Evolutionary conservation across 2,888 invertebrate genomes (phyloP).

Genomic region (Brassicogethes aeneus): DNA sequence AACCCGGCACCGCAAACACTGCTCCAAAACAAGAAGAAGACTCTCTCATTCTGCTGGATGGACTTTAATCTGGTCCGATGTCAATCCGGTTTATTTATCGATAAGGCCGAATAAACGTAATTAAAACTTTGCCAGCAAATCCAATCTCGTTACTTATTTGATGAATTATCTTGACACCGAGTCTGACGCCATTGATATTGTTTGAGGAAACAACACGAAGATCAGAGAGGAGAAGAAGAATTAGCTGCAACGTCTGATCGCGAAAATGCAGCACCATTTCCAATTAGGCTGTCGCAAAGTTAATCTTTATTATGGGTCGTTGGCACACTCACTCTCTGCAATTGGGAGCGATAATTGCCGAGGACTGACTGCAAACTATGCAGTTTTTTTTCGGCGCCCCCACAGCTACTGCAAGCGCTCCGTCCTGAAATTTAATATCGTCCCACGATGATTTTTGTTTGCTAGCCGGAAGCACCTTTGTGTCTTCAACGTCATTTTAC

Average conservation of each 20-base stretch:
- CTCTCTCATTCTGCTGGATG: no score
- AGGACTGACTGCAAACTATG: background rate
- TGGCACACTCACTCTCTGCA: background rate
- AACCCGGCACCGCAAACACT: no score
- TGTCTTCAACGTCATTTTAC: background rate
- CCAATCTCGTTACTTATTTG: background rate
- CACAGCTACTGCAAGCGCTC: no score
- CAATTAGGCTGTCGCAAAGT: background rate
- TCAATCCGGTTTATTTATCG: no score
- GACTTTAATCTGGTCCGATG: no score
- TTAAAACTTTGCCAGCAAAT: slow-evolving; percentile 1
- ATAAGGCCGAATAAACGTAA: slow-evolving; percentile 2
- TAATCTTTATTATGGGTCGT: background rate
- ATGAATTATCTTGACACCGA: background rate
- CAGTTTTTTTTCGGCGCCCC: background rate
- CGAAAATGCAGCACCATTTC: background rate
- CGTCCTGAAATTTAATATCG: background rate
- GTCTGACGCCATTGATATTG: background rate
- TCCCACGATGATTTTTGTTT: background rate
- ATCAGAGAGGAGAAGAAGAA: no score
- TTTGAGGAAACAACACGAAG: background rate
- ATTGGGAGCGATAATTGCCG: background rate
- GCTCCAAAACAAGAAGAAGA: no score
- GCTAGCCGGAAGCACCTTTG: background rate
- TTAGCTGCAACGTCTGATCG: background rate